Conservation (phyloP, 2,113 vertebrate genomes). For the Limanda limanda region DNA sequence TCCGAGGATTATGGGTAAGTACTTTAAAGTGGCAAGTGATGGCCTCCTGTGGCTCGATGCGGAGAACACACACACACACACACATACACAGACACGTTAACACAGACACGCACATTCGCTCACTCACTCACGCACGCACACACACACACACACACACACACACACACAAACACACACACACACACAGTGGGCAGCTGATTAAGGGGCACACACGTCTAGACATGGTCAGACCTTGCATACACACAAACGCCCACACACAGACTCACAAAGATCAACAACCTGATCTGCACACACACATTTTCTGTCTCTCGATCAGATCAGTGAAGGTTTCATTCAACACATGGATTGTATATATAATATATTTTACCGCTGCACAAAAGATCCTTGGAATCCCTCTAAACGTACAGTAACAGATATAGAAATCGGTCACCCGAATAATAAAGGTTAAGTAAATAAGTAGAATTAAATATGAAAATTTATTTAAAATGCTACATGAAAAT, state of each 20-base stretch:
- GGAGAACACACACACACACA: background rate
- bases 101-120: too few relatives aligned
- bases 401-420: too few relatives aligned
- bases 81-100: background rate
- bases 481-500: too few relatives aligned
- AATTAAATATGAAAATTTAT: too few relatives aligned
- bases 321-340: background rate
- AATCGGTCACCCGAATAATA: too few relatives aligned
- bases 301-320: background rate
- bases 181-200: slow-evolving; percentile 3
- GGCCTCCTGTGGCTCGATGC: slow-evolving; percentile 50
- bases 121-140: background rate
- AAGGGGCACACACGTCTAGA: slow-evolving; percentile 13
- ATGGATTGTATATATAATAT: too few relatives aligned
- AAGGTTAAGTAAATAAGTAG: too few relatives aligned
- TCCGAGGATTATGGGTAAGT: slow-evolving; percentile 67
- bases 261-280: slow-evolving; percentile 1
- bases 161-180: background rate
- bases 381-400: too few relatives aligned
- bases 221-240: background rate
- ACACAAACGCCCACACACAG: background rate
- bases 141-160: background rate
- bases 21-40: slow-evolving; percentile 71
- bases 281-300: background rate
- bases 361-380: too few relatives aligned